Base-by-base conservation (phyloP, 1,140 invertebrate genomes). In the Drosophila eugracilis region DNA sequence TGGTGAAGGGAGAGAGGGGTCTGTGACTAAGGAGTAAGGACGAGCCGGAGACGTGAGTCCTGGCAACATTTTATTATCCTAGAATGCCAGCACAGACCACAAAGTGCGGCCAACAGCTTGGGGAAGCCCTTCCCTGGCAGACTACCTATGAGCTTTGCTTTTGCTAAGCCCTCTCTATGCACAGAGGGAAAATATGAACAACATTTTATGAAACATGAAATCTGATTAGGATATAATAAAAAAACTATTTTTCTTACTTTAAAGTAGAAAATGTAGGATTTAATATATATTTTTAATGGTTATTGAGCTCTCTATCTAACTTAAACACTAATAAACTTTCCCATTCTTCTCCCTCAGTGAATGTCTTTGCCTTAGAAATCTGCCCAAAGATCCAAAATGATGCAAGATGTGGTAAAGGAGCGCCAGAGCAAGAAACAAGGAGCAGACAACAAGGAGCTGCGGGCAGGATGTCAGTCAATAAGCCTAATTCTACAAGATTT, bases 401-500 rank as follows among this genome's bases (percentile, higher is more conserved):
- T 34, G 28, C 7, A 9, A 12, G 49, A 26, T 14, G 42, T 7
- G 22, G 10, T 14, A 3, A 2, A 4, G 41, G 14, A 14, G 10
- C 15, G 4, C 17, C 12, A 22, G 32, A 32, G 21, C 19, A 42
- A 4, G 12, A 5, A 39, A 7, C 34, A 39, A 10, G 10, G 21
- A 50, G 44, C 24, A 39, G 47, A 30, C 19, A 30, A 15, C 36
- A 47, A 28, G 5, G 5, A 66, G 45, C 59, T 26, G 17, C 30
- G 3, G 37, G 15, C 53, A 36, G 52, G 62, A 60, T 42, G 62
- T 67, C 72, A 70, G 41, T 63, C 48, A 50, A 54, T 78, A 52
- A 78, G 75, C 71, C 60, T 28, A 69, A 67, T 53, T 67, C 63
- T 42, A 67, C 63, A 67, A 67, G 60, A 67, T 67, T 53, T 53